Evolutionary conservation across 64 coral and sea anemone species (phyloP), one percentile per base, ranked within the genome.

Genomic region (Stichodactyla mertensii): DNA sequence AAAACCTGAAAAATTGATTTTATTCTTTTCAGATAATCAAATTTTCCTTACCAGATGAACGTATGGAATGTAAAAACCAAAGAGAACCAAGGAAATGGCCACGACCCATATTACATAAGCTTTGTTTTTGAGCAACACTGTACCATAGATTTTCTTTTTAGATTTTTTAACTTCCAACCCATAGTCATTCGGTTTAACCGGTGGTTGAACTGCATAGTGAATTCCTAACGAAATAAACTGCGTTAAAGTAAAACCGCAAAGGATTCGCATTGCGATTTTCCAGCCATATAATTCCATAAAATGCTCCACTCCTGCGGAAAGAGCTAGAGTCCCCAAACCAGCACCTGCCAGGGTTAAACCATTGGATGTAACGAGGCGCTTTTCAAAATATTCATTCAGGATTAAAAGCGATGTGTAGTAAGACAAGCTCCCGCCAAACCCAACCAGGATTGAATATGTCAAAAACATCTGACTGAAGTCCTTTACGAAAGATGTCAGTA

Each of bases 31-130:
- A 45, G 36, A 45, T 45, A 45, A 45, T 45, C 36, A 45, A 45
- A 45, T 45, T 2, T 13, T 61, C n/a, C 89, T 86, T 87, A 95
- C 90, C 90, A 95, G 87, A 57, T 95, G 93, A n/a, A 95, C 89
- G 16, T 86, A 95, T 15, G 90, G 89, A 56, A 95, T 95, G 51
- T 95, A 95, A 86, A 95, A 95, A 6, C 93, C 93, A 89, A 95
- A 95, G 16, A 87, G 77, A 1, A 92, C 93, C n/a, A 95, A 74
- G 27, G 88, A 89, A 36, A 87, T 64, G 52, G 89, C 90, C 6
- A 64, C 55, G 1, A 92, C 19, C 94, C 90, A 95, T 19, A 95
- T 64, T 55, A 95, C 51, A 54, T 87, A 95, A n/a, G 94, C 94
- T 56, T 95, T 95, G 85, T 95, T 95, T 66, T 92, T 95, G 14